Base-by-base conservation (phyloP, 2,113 vertebrate genomes). In the human (Homo sapiens) region DNA sequence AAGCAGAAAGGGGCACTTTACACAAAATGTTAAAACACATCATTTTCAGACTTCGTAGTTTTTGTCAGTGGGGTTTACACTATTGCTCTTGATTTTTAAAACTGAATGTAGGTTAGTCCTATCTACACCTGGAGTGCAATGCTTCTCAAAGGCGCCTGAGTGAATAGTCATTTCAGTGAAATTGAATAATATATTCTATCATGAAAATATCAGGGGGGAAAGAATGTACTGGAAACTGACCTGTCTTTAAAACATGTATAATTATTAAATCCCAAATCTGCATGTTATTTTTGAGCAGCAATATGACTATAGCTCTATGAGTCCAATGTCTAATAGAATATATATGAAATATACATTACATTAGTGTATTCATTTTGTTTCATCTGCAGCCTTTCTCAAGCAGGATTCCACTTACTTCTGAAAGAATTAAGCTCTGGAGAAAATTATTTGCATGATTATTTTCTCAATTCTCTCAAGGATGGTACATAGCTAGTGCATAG, bases 11-110 rank as follows among this genome's bases (percentile, higher is more conserved):
- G 85, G 97, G 81, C 96, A 94, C 66, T 48, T 96, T 59, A 87
- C 80, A 88, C 6, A 82, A 48, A 92, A 82, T 16, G 20, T 89
- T 92, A 79, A 96, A 97, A 92, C 92, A 97, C 86, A 97, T 87
- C 76, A 96, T 96, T 93, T 93, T 96, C 94, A 97, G 97, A 90
- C 93, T 94, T 98, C 96, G 97, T 48, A 86, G 90, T 83, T 97
- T 97, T 85, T 95, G 75, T 97, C 97, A 97, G 68, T 89, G 93
- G 76, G 17, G 82, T 94, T 98, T 97, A 96, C 92, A 89, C 66
- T 90, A 85, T 96, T 94, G 96, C 90, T 92, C 97, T 83, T 48
- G 70, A 95, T 96, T 78, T 86, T 98, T 92, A 92, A 98, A 75
- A 79, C 18, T 84, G 90, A 96, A 98, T 97, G 95, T 96, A 96